Evolutionary conservation across 2,797 vertebrate genomes (phyloP).

Genomic region (Pogoniulus pusillus): DNA sequence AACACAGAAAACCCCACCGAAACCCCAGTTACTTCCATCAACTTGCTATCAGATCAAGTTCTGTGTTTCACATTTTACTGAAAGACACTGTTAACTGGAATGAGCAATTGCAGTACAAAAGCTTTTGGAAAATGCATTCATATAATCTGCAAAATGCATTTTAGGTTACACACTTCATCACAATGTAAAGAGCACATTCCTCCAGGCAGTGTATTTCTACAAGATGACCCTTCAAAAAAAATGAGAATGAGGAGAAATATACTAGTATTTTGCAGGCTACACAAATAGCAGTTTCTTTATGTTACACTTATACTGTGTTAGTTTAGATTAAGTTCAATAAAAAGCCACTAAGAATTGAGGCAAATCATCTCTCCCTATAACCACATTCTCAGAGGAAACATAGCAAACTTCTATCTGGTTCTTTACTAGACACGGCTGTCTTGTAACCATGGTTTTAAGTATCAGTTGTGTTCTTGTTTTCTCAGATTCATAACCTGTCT

Average conservation of each 20-base stretch:
- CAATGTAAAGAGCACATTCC: not conserved
- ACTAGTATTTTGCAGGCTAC: not conserved
- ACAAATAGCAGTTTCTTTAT: not conserved
- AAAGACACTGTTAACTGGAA: not conserved
- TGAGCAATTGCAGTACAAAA: not conserved
- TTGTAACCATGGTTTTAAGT: not conserved
- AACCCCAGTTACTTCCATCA: accelerated
- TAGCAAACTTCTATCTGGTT: not conserved
- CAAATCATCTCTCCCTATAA: not conserved
- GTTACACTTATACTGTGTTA: not conserved
- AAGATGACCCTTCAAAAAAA: not conserved
- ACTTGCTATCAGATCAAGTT: not conserved
- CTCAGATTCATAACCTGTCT: not conserved
- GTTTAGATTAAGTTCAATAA: not conserved
- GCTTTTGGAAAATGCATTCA: not conserved
- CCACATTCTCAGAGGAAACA: not conserved
- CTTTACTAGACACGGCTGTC: not conserved
- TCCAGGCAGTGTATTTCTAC: not conserved
- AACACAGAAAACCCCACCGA: not conserved
- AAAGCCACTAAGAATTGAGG: not conserved
- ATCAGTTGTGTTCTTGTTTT: not conserved
- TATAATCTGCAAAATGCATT: not conserved
- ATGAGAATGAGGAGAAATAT: not conserved
- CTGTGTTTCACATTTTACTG: not conserved
- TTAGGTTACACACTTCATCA: not conserved